A percentile compares a stretch with the other conserved stretches of the same genome.
Evolutionary conservation across 2,113 vertebrate genomes (phyloP).

Genomic region (Phylloscopus trochilus): DNA sequence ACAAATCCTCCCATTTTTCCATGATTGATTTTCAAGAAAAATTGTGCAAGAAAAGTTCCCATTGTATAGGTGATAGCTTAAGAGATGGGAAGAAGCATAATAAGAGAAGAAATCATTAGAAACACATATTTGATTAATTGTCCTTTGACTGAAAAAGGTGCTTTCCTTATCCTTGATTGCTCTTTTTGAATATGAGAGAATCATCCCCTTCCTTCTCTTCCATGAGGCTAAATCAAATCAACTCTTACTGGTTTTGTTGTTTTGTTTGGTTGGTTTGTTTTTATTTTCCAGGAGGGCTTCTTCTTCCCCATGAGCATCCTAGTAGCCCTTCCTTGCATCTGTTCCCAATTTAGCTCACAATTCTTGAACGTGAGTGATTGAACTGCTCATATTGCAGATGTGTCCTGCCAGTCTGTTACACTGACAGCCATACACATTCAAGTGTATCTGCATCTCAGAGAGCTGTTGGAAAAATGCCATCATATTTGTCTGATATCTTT

Average conservation of each 20-base stretch:
- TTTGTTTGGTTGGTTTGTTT: no score
- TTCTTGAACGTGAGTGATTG: background rate
- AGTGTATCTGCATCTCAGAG: constrained; percentile 8
- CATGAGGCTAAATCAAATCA: background rate
- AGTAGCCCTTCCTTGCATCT: background rate
- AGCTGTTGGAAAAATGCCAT: background rate
- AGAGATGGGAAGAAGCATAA: background rate
- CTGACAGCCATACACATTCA: background rate
- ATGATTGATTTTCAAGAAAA: background rate
- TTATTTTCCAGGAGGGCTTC: background rate
- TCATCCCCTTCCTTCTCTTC: background rate
- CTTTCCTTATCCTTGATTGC: background rate
- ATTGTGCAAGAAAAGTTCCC: background rate
- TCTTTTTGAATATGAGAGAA: background rate
- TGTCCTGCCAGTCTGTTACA: background rate
- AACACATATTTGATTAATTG: background rate
- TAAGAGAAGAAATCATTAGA: background rate
- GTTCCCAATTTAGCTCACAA: background rate
- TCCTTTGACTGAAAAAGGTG: background rate
- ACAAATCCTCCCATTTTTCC: background rate
- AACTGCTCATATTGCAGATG: background rate
- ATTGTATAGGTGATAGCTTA: background rate
- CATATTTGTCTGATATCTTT: background rate
- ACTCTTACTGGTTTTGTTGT: background rate
- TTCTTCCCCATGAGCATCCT: background rate